Conservation (phyloP, 2,797 vertebrate species). For the Potorous gilbertii region DNA sequence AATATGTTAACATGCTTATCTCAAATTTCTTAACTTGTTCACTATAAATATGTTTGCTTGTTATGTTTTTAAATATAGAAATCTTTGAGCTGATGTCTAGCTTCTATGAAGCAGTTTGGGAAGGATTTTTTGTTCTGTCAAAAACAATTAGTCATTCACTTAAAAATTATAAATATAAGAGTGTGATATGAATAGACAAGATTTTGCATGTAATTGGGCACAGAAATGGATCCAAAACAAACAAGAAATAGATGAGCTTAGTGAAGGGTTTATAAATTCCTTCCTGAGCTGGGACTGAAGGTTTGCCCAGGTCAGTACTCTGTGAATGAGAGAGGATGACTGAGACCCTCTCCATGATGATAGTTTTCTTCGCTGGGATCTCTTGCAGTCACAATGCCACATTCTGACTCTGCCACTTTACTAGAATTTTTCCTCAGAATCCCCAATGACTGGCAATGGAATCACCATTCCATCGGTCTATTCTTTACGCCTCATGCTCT, state of each 20-base stretch:
- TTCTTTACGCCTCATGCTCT: neutral
- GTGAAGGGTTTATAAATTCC: slow-evolving; percentile 41
- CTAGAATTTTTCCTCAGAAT: neutral
- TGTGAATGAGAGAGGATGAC: neutral
- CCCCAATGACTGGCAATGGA: neutral
- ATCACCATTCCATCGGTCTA: neutral
- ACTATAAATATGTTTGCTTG: neutral
- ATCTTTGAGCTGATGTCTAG: neutral
- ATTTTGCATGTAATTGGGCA: slow-evolving; percentile 13
- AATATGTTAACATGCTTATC: neutral
- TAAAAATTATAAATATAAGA: slow-evolving; percentile 36
- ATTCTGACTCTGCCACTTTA: neutral
- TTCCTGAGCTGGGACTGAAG: neutral
- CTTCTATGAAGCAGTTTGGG: slow-evolving; percentile 31
- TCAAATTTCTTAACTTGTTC: slow-evolving; percentile 19
- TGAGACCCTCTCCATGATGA: neutral
- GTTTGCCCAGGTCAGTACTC: neutral
- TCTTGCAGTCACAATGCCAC: neutral
- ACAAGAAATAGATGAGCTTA: slow-evolving; percentile 9
- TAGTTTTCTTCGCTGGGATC: neutral
- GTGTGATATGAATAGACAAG: slow-evolving; percentile 3
- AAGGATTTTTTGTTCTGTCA: slow-evolving; percentile 47
- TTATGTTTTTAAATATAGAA: neutral
- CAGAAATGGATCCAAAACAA: slow-evolving; percentile 16
- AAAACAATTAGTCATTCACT: slow-evolving; percentile 42